Evolutionary conservation across 2,888 invertebrate genomes (phyloP), one percentile per base, ranked within the genome.

Genomic region (Furcula furcula): DNA sequence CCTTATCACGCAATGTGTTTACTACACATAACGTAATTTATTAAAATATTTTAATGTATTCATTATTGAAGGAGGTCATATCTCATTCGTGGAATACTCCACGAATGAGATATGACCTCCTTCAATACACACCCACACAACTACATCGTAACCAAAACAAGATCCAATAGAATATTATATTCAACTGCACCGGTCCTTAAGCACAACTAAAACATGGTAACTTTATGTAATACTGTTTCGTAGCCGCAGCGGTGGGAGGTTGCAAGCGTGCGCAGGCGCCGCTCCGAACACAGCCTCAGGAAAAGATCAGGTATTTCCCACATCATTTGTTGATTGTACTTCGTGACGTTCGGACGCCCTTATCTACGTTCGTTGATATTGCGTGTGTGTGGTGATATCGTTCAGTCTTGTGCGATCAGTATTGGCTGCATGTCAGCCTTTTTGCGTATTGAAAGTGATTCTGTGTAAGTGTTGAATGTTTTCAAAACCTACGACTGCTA

Each of bases 231-330:
- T 61, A 59, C 42, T 74, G 66, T 77, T 77, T 74, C 70, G 65
- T 83, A 81, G 85, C 71, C 57, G 65, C 67, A 50, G 77, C 74
- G 70, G 79, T 75, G 79, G 85, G 82, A 72, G 82, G 68, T 55
- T 76, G 72, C 78, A 73, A 72, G 70, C 45, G 69, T 65, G 69
- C 81, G 80, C 83, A 65, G 43, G 71, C 81, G 75, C 70, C 74
- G 55, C 70, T 59, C 40, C 71, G 67, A 56, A 36, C 68, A 53
- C 74, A 73, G 69, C 73, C 80, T 71, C 80, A 77, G 74, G 84
- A 82, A 78, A 84, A 84, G 81, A 84, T 79, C 82, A 84, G 85
- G 74, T 74, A 47, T 39, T 76, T 75, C 76, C 75, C 79, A 68
- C 64, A 58, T 65, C 83, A 86, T 76, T 84, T 76, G 76, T 70